phyloP scores from a whole-genome alignment of 2,113 vertebrate species.

The Eulemur macaco region DNA sequence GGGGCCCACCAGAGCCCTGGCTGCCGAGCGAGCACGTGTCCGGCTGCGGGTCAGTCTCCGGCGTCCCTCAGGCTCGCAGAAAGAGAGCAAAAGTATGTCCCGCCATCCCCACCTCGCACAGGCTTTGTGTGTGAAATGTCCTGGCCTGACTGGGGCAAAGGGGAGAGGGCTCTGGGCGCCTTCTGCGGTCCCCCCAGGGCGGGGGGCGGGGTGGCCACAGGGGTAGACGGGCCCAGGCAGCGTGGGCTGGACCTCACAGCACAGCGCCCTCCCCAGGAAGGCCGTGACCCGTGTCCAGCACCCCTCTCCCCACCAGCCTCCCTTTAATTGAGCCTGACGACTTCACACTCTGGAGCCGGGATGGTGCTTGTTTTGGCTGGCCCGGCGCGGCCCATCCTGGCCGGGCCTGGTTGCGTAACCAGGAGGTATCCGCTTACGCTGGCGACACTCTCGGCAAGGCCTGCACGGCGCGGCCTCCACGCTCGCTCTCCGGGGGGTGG shows the following conservation, averaged over 20 bases:
- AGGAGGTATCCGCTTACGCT: slow-evolving; percentile 83
- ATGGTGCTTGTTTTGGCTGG: slow-evolving; percentile 85
- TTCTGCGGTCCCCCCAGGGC: not conserved
- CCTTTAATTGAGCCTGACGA: slow-evolving; percentile 71
- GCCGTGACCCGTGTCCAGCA: not conserved
- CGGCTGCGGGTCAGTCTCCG: accelerated
- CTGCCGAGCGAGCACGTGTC: not conserved
- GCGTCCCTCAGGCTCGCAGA: not conserved
- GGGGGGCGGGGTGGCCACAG: accelerated
- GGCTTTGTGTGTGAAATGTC: not conserved
- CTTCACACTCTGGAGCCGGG: slow-evolving; percentile 80
- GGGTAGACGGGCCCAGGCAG: not conserved
- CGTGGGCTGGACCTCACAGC: not conserved
- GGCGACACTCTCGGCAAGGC: slow-evolving; percentile 77
- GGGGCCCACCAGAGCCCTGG: not conserved
- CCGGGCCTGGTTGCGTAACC: slow-evolving; percentile 81
- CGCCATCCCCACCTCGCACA: accelerated
- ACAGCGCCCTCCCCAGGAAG: not conserved
- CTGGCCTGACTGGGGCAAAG: not conserved
- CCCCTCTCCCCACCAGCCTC: not conserved
- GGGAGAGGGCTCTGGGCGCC: not conserved
- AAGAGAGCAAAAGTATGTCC: not conserved
- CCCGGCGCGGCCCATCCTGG: slow-evolving; percentile 77
- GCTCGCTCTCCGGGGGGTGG: not conserved
- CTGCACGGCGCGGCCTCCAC: not conserved